A percentile compares a stretch with the other conserved stretches of the same genome.
Conservation (phyloP, 1,140 invertebrate genomes). For the Calliphora vicina region DNA sequence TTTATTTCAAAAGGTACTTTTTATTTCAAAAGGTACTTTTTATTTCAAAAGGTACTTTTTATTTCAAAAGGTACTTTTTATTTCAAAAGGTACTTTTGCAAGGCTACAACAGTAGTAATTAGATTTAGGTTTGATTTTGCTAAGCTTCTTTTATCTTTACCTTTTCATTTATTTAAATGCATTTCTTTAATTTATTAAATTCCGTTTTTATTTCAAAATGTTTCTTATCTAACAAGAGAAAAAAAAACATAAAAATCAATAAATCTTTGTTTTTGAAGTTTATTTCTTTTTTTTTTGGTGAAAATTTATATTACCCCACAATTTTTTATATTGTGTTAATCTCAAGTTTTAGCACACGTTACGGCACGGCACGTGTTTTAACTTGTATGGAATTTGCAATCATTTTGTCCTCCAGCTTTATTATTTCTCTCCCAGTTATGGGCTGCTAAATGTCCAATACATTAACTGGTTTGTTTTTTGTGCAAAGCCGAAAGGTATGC, state of each 20-base stretch:
- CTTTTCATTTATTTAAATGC: too few relatives aligned
- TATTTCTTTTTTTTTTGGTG: neutral
- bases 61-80: too few relatives aligned
- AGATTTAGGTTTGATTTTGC: too few relatives aligned
- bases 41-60: too few relatives aligned
- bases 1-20: too few relatives aligned
- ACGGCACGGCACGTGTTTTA: neutral
- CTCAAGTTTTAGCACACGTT: neutral
- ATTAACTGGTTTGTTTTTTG: neutral
- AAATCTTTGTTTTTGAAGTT: neutral
- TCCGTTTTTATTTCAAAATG: neutral
- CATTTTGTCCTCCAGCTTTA: neutral
- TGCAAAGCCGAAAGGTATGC: neutral
- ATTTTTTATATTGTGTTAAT: constrained; percentile 2
- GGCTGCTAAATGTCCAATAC: neutral
- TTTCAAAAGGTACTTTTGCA: too few relatives aligned
- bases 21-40: too few relatives aligned
- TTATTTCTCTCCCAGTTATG: neutral
- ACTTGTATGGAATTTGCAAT: neutral
- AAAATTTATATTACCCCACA: neutral
- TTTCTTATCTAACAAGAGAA: too few relatives aligned
- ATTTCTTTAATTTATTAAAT: neutral
- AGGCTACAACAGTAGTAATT: too few relatives aligned
- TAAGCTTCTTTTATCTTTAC: too few relatives aligned
- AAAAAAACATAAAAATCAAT: too few relatives aligned